Percentiles rank a stretch among this genome's conserved stretches.
These are phyloP conservation scores for Procambarus virginalis DNA, from an alignment of 1,140 invertebrate species.

Conservation along the genomic window DNA sequence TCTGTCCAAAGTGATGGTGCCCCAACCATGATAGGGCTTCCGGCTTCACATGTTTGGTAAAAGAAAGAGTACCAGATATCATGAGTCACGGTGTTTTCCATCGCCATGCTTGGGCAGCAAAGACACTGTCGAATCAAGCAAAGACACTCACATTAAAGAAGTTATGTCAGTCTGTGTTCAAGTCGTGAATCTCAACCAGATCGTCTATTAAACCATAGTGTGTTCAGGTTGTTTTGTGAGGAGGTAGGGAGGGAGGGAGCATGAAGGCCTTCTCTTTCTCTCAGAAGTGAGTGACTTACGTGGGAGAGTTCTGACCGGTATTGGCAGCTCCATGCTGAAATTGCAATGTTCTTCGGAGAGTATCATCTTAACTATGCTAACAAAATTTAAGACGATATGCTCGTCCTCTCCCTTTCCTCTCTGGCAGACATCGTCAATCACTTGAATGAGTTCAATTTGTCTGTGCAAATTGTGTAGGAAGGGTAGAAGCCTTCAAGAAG, in stretches of 20 bases:
- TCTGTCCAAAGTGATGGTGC: conserved; percentile 12
- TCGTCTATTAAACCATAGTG: background rate
- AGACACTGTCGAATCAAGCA: background rate
- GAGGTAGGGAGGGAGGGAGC: background rate
- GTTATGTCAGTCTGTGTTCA: background rate
- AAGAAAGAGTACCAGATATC: conserved; percentile 8
- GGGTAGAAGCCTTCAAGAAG: conserved; percentile 7
- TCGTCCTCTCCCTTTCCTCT: background rate
- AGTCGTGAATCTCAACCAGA: background rate
- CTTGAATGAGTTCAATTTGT: no score
- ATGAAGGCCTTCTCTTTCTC: background rate
- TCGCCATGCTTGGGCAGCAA: background rate
- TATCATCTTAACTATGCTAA: background rate
- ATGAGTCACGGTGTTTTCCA: background rate
- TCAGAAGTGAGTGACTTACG: background rate
- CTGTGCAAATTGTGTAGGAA: background rate
- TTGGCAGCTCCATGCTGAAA: background rate
- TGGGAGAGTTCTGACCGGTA: background rate
- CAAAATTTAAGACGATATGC: background rate
- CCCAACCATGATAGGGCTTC: conserved; percentile 2
- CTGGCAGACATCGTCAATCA: no score
- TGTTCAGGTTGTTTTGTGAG: conserved; percentile 1
- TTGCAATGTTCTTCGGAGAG: background rate
- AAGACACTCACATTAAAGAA: background rate
- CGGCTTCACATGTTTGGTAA: background rate